Evolutionary conservation across 2,797 vertebrate species (phyloP).

Genomic region (Muscicapa comitata): DNA sequence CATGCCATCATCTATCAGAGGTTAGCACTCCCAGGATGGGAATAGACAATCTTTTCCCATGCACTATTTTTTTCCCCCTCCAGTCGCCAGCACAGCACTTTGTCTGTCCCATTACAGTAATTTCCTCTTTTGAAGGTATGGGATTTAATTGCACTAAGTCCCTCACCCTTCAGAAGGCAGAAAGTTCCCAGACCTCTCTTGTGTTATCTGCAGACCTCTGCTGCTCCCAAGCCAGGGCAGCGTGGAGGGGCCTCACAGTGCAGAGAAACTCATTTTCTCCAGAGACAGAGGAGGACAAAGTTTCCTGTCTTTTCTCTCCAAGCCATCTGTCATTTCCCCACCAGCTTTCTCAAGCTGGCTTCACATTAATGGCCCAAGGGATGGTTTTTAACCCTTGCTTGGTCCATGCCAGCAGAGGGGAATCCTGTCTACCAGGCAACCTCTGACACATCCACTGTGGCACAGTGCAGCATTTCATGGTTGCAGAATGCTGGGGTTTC

Average conservation of each 20-base stretch:
- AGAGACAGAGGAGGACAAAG: conserved; percentile 33
- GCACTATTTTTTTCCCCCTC: not conserved
- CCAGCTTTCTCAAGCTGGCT: not conserved
- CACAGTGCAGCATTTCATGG: not conserved
- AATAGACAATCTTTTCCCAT: not conserved
- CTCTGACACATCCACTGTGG: not conserved
- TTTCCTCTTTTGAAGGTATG: conserved; percentile 35
- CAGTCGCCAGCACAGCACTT: not conserved
- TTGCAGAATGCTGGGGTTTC: not conserved
- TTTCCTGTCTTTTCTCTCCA: conserved; percentile 59
- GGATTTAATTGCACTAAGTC: not conserved
- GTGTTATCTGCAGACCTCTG: conserved; percentile 42
- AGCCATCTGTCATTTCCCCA: conserved; percentile 43
- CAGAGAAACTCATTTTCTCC: not conserved
- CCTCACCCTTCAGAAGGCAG: not conserved
- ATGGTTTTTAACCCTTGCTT: conserved; percentile 52
- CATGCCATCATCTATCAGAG: not conserved
- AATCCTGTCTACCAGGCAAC: not conserved
- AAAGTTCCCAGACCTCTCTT: conserved; percentile 34
- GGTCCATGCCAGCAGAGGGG: not conserved
- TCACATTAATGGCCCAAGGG: conserved; percentile 1
- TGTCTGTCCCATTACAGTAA: not conserved
- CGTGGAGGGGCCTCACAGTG: not conserved
- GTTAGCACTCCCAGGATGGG: not conserved
- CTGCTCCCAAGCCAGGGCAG: not conserved